Conservation (phyloP, 1,140 invertebrate species). For the Apis dorsata region DNA sequence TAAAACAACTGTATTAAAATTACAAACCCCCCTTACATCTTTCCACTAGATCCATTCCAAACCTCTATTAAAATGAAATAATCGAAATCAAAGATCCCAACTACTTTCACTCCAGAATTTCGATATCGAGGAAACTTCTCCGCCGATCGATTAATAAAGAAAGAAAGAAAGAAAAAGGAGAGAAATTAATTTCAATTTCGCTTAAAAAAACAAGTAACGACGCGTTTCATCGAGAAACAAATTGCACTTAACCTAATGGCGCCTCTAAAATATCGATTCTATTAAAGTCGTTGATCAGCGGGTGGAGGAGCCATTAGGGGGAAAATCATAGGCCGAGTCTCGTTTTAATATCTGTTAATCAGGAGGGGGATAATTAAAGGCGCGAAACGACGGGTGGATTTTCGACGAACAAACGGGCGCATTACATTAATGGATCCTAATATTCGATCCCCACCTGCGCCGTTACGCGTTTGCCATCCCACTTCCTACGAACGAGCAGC, state of each 20-base stretch:
- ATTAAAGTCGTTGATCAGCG: neutral
- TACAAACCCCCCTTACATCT: no score
- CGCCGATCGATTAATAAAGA: no score
- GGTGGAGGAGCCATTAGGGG: neutral
- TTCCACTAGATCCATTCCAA: no score
- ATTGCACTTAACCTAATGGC: neutral
- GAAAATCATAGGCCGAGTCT: neutral
- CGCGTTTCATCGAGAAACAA: neutral
- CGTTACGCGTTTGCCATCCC: no score
- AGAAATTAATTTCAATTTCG: no score
- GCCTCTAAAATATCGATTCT: neutral
- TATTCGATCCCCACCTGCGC: slow-evolving; percentile 27
- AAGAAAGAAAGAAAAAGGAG: neutral
- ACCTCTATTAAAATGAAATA: no score
- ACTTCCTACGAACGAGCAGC: no score
- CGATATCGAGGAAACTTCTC: no score
- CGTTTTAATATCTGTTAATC: slow-evolving; percentile 55
- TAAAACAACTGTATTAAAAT: no score
- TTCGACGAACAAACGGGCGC: slow-evolving; percentile 41
- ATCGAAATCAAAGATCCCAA: no score
- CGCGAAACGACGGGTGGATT: slow-evolving; percentile 36
- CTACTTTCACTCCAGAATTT: no score
- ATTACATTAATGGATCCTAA: slow-evolving; percentile 62
- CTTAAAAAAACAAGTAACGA: no score
- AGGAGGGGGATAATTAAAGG: slow-evolving; percentile 54